Conservation (phyloP, 2,113 vertebrate species). For the Toxotes chatareus region DNA sequence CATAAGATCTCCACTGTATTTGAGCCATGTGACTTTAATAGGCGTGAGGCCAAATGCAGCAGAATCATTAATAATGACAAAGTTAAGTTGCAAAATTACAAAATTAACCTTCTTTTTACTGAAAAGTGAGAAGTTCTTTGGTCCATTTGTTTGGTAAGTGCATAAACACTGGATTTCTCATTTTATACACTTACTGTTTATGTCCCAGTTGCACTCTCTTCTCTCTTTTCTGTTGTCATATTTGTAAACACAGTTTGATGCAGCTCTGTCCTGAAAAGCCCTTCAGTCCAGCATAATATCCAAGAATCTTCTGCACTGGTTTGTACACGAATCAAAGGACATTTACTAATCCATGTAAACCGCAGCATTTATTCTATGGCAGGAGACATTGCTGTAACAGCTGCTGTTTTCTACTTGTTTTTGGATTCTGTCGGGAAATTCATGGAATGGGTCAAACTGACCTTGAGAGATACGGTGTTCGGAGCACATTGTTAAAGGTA, state of each 20-base stretch:
- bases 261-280: neutral
- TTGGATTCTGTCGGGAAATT: neutral
- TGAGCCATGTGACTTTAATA: neutral
- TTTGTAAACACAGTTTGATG: conserved; percentile 10
- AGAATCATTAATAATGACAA: conserved; percentile 10
- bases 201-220: neutral
- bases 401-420: neutral
- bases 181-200: neutral
- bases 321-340: neutral
- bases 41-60: neutral
- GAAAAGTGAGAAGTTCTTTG: conserved; percentile 34
- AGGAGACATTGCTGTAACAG: neutral
- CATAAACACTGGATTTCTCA: neutral
- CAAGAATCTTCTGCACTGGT: neutral
- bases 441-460: conserved; percentile 5
- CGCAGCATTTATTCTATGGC: neutral
- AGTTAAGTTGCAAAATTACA: neutral
- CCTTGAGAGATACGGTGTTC: neutral
- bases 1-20: neutral
- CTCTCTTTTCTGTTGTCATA: neutral
- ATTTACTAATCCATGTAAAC: neutral
- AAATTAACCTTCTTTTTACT: neutral
- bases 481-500: neutral
- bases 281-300: neutral
- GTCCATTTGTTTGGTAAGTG: conserved; percentile 20